Base-by-base conservation (phyloP, 2,888 invertebrate genomes). In the Andrena trimmerana region DNA sequence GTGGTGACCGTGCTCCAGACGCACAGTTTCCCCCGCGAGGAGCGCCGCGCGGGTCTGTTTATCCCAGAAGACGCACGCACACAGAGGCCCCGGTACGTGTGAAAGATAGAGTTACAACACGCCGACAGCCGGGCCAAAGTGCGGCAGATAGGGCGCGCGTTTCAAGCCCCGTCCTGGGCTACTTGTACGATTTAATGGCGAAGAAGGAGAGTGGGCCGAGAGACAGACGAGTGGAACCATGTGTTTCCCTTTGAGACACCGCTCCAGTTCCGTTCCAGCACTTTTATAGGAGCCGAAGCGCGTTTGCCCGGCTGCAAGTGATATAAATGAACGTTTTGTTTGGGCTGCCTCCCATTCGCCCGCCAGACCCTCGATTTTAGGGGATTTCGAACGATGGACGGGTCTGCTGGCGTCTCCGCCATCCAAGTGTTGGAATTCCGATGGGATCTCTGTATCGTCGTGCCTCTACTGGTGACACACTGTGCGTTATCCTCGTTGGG, bases 191-290 rank as follows among this genome's bases (percentile, higher is more conserved):
- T 84, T 84, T 70, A 84, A 84, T 71, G 84, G 80, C 57, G 67
- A 20, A 16, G 81, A 16, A 54, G 69, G 75, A 65, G 60, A 63
- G 65, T 52, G 29, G 70, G 29, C 5, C 57, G 54, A 52, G 36
- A 52, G 52, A 52, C 63, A 27, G 76, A 74, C 84, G 84, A 85
- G 84, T 85, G 84, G 84, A 85, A 85, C 84, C 84, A 85, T 85
- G 84, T 81, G 81, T 73, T 76, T 70, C 59, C 71, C 73, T 84
- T 78, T 78, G 84, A 84, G 67, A 69, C 84, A 84, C 83, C 84
- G 84, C 83, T 42, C 57, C 8, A 29, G 52, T 33, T 78, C 84
- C 78, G 63, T 83, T 83, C 73, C 65, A 66, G 50, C 69, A 78
- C 63, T 78, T 83, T 83, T 78, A 83, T 83, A 60, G 33, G 33